phyloP scores from a whole-genome alignment of 1,140 invertebrate genomes.

The Pomacea maculata region DNA sequence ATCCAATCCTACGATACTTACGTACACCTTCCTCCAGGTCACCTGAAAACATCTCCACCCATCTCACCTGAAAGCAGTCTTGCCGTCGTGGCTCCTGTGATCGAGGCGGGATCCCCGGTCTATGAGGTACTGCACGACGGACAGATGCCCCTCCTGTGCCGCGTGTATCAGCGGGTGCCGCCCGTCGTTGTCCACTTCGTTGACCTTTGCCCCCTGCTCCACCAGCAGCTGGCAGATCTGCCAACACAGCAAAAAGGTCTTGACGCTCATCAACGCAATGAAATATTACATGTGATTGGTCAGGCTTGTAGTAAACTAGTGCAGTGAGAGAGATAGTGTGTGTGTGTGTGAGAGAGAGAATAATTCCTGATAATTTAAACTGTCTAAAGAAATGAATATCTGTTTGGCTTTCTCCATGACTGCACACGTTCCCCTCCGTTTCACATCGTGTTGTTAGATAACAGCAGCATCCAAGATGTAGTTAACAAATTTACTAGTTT shows the following conservation, averaged over 20 bases:
- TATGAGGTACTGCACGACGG: conserved; percentile 52
- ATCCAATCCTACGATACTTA: no score
- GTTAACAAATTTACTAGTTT: no score
- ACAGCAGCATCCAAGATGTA: no score
- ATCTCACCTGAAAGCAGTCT: conserved; percentile 84
- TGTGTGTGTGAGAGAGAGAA: not conserved
- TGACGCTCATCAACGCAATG: not conserved
- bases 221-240: conserved; percentile 75
- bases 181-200: conserved; percentile 87
- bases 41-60: conserved; percentile 60
- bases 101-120: conserved; percentile 71
- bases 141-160: conserved; percentile 63
- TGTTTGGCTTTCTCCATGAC: no score
- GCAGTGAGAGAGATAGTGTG: no score
- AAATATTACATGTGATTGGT: not conserved
- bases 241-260: conserved; percentile 23
- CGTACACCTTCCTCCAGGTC: no score
- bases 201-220: conserved; percentile 90
- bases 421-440: no score
- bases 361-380: no score
- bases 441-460: no score
- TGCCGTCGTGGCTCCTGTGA: conserved; percentile 88
- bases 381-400: no score
- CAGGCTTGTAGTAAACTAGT: no score
- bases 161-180: conserved; percentile 60